These are phyloP conservation scores for Ciona savignyi DNA, from an alignment of 23 tunicate genomes.

Conservation along the genomic window DNA sequence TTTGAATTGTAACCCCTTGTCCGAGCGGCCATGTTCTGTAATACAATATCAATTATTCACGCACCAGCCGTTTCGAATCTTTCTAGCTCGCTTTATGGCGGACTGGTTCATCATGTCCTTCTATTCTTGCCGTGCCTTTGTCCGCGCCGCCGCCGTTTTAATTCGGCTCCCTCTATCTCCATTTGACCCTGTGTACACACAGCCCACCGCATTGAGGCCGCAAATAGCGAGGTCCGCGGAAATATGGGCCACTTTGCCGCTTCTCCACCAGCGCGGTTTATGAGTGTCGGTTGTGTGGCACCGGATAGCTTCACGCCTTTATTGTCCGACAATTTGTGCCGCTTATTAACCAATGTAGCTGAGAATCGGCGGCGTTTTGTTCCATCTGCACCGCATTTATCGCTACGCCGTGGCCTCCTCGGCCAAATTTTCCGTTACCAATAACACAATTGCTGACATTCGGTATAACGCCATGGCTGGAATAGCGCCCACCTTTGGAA, in stretches of 20 bases:
- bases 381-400: no score
- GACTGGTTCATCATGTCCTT: not conserved
- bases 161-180: not conserved
- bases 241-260: not conserved
- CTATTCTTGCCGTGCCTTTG: not conserved
- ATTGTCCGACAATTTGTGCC: no score
- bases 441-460: no score
- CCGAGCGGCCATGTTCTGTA: no score
- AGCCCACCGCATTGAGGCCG: not conserved
- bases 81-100: not conserved
- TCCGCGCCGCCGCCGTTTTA: not conserved
- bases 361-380: no score
- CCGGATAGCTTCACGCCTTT: not conserved
- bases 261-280: not conserved
- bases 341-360: no score
- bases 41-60: not conserved
- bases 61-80: not conserved
- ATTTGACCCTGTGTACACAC: conserved; percentile 1
- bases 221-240: not conserved
- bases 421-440: no score
- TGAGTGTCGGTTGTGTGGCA: not conserved
- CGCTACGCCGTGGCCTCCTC: no score
- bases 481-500: no score
- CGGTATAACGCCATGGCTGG: no score
- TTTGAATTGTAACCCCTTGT: no score